These are phyloP conservation scores for Papilio dardanus DNA, from an alignment of 1,140 invertebrate species.

Conservation along the genomic window DNA sequence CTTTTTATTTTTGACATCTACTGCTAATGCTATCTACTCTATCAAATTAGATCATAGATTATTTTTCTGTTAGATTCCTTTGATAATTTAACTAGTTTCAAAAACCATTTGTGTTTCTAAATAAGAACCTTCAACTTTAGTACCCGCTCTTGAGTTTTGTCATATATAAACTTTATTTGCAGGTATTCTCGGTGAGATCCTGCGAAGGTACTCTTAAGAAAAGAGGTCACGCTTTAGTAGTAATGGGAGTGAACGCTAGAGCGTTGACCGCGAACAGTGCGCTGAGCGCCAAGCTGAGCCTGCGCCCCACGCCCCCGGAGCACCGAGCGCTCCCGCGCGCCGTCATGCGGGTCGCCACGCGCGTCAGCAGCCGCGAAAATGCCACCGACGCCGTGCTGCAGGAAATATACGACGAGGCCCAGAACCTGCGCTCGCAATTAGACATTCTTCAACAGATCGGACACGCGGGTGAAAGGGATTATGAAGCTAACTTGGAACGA, in stretches of 20 bases:
- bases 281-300: constrained; percentile 60
- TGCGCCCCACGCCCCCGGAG: constrained; percentile 58
- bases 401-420: too few species aligned
- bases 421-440: too few species aligned
- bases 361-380: too few species aligned
- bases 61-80: too few species aligned
- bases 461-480: too few species aligned
- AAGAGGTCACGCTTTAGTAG: constrained; percentile 63
- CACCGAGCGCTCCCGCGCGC: constrained; percentile 62
- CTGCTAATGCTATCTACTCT: not conserved
- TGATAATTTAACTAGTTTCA: too few species aligned
- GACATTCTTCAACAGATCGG: too few species aligned
- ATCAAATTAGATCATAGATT: not conserved
- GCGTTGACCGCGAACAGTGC: constrained; percentile 54
- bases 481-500: too few species aligned
- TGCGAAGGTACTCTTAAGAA: constrained; percentile 74
- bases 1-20: not conserved
- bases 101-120: not conserved
- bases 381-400: too few species aligned
- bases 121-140: not conserved
- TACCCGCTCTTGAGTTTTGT: not conserved
- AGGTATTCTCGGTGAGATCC: constrained; percentile 75
- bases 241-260: constrained; percentile 57
- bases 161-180: constrained; percentile 33
- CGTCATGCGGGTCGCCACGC: constrained; percentile 68